Evolutionary conservation across 2,888 invertebrate genomes (phyloP).

Genomic region (Pachycephus smyrnensis): DNA sequence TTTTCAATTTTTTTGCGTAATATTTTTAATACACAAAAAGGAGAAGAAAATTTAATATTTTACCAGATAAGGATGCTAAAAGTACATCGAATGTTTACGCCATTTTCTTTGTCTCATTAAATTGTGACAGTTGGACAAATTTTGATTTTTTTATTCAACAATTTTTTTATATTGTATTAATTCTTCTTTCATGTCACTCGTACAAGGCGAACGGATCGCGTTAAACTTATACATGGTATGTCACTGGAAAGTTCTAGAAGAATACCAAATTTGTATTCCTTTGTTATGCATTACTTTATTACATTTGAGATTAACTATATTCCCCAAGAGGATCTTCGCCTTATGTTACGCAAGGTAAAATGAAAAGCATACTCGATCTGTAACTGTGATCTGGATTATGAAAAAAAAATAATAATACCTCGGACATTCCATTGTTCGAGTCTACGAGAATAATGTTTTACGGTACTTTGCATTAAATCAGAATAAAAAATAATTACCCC

Average conservation of each 20-base stretch:
- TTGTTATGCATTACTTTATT: not conserved
- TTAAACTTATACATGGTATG: not conserved
- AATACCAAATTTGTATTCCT: not conserved
- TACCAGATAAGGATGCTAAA: no score
- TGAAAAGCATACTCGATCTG: not conserved
- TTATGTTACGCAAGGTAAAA: not conserved
- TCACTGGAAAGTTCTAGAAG: not conserved
- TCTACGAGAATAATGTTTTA: not conserved
- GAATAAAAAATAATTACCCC: constrained; percentile 40
- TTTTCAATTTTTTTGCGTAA: no score
- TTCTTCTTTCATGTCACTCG: no score
- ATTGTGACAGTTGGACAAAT: no score
- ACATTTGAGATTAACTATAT: not conserved
- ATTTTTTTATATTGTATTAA: no score
- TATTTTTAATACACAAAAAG: no score
- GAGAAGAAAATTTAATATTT: no score
- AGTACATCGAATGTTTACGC: no score
- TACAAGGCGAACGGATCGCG: not conserved
- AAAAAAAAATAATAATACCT: not conserved
- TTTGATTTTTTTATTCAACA: no score
- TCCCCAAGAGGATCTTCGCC: not conserved
- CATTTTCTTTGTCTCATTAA: no score
- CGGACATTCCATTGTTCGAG: not conserved
- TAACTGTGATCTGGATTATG: not conserved
- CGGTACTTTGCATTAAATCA: not conserved